Percentiles rank a stretch among this genome's conserved stretches.
phyloP scores from a whole-genome alignment of 2,888 invertebrate species.

The Luperina testacea region DNA sequence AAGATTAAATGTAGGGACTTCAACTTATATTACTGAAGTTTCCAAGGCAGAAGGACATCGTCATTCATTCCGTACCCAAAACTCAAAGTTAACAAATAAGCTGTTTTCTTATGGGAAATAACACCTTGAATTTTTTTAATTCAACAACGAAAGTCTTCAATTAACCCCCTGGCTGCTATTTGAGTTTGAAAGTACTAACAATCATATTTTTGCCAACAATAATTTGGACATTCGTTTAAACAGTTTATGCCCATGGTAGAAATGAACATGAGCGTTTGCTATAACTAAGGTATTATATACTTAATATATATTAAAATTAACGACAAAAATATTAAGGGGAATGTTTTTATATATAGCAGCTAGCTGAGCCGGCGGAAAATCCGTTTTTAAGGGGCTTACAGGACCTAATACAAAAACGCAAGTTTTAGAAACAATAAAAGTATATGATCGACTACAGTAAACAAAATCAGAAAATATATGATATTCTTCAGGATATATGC shows the following conservation, averaged over 20 bases:
- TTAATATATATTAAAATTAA: too few species aligned
- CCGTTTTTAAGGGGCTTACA: not conserved
- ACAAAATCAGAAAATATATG: too few species aligned
- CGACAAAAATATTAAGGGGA: not conserved
- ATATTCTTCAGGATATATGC: too few species aligned
- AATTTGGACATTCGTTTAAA: not conserved
- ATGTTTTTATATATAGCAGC: too few species aligned
- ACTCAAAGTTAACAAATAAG: not conserved
- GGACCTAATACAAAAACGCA: too few species aligned
- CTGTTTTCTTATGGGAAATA: constrained; percentile 1
- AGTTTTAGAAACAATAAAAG: too few species aligned
- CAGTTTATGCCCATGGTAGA: not conserved
- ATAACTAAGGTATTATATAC: not conserved
- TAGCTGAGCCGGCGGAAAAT: not conserved
- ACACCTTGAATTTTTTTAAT: not conserved
- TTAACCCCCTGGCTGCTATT: not conserved
- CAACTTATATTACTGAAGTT: not conserved
- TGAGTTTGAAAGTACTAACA: not conserved
- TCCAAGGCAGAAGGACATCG: not conserved
- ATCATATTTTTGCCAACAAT: not conserved
- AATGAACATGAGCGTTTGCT: not conserved
- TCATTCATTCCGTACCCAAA: not conserved
- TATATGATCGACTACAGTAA: too few species aligned
- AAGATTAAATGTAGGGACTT: not conserved
- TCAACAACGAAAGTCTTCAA: not conserved